These are phyloP conservation scores for Lissonota sp. DNA, from an alignment of 2,888 invertebrate genomes.

Conservation along the genomic window DNA sequence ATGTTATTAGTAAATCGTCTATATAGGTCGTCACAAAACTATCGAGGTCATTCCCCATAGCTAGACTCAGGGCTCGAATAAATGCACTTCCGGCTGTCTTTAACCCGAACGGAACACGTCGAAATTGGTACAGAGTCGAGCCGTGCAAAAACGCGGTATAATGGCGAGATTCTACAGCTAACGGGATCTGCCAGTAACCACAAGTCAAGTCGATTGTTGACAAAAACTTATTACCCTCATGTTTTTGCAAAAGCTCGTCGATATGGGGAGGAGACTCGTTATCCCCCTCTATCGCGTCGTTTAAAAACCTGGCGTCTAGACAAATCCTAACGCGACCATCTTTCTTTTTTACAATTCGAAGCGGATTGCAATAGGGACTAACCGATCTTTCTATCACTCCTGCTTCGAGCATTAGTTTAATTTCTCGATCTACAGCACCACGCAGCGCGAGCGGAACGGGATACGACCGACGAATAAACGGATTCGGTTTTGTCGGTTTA, in stretches of 20 bases:
- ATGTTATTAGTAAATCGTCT: slow-evolving; percentile 74
- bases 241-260: slow-evolving; percentile 64
- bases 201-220: slow-evolving; percentile 65
- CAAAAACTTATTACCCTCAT: slow-evolving; percentile 61
- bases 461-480: slow-evolving; percentile 70
- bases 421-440: slow-evolving; percentile 67
- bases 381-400: slow-evolving; percentile 72
- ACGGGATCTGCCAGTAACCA: slow-evolving; percentile 70
- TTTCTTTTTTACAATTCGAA: slow-evolving; percentile 73
- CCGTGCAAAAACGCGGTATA: slow-evolving; percentile 66
- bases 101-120: slow-evolving; percentile 71
- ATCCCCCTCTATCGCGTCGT: slow-evolving; percentile 71
- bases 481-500: slow-evolving; percentile 62
- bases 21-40: slow-evolving; percentile 71
- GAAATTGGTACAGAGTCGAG: slow-evolving; percentile 66
- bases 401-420: slow-evolving; percentile 69
- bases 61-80: slow-evolving; percentile 60
- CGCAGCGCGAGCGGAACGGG: slow-evolving; percentile 73
- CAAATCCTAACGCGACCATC: slow-evolving; percentile 73
- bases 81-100: slow-evolving; percentile 52
- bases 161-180: slow-evolving; percentile 49
- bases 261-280: slow-evolving; percentile 65
- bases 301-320: slow-evolving; percentile 73
- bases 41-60: slow-evolving; percentile 69
- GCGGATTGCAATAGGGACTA: slow-evolving; percentile 73